phyloP scores from a whole-genome alignment of 2,888 invertebrate genomes.

The Drosophila subsilvestris region DNA sequence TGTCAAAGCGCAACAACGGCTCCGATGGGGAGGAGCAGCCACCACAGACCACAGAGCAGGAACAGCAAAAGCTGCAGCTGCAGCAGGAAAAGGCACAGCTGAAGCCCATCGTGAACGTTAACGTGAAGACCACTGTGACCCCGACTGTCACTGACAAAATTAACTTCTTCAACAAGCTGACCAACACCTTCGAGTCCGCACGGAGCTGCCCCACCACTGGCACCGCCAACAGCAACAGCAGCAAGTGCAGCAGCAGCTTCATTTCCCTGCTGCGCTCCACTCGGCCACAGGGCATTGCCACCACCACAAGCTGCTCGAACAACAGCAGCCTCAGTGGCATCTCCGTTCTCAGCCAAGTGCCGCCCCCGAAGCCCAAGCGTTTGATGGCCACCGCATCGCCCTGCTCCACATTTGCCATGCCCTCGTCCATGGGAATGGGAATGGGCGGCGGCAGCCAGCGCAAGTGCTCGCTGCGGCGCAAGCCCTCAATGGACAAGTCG shows the following conservation, averaged over 20 bases:
- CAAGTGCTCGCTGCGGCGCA: constrained; percentile 73
- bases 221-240: constrained; percentile 21
- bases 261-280: constrained; percentile 63
- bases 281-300: constrained; percentile 47
- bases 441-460: constrained; percentile 62
- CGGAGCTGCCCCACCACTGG: constrained; percentile 1
- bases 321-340: constrained; percentile 35
- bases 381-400: constrained; percentile 36
- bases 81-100: not conserved
- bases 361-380: constrained; percentile 71
- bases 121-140: constrained; percentile 21
- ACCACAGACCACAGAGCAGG: constrained; percentile 8
- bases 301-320: constrained; percentile 36
- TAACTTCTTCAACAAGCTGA: constrained; percentile 71
- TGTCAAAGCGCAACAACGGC: constrained; percentile 68
- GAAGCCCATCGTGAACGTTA: constrained; percentile 5
- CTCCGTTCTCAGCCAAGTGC: constrained; percentile 28
- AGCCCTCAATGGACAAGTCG: constrained; percentile 76
- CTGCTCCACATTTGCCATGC: constrained; percentile 47
- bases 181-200: constrained; percentile 63
- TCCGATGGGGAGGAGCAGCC: constrained; percentile 35
- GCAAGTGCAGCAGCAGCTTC: constrained; percentile 41
- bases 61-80: not conserved
- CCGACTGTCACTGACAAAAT: constrained; percentile 69
- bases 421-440: constrained; percentile 39